Conservation (phyloP, 2,888 invertebrate species). For the Ephialtes manifestator region DNA sequence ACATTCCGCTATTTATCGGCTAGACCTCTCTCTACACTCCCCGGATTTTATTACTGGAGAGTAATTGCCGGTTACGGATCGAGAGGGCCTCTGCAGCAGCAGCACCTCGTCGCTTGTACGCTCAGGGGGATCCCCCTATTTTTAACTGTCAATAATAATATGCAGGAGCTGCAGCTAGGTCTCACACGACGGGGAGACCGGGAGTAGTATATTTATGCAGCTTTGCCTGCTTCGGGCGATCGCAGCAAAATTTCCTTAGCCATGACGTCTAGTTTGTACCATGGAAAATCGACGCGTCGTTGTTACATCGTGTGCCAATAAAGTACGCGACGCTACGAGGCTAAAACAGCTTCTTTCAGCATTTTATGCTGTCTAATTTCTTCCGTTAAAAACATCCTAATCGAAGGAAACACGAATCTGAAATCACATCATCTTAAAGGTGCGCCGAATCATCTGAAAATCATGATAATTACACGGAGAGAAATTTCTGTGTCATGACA, state of each 20-base stretch:
- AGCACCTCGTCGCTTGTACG: constrained; percentile 22
- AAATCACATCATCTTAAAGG: background rate
- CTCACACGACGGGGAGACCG: constrained; percentile 63
- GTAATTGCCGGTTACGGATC: constrained; percentile 74
- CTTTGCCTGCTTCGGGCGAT: constrained; percentile 67
- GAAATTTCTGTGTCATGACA: no score
- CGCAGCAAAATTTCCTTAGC: constrained; percentile 72
- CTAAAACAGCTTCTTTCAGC: no score
- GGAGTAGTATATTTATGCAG: constrained; percentile 73
- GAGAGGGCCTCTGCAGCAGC: constrained; percentile 23
- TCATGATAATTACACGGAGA: no score
- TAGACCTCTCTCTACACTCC: constrained; percentile 69
- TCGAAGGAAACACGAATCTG: background rate
- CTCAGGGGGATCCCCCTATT: constrained; percentile 55
- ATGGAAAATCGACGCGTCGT: constrained; percentile 45
- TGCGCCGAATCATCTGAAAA: no score
- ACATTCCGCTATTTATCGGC: constrained; percentile 77
- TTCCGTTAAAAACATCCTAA: constrained; percentile 66
- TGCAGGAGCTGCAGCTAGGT: constrained; percentile 69
- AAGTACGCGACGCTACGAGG: constrained; percentile 20
- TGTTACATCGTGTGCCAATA: constrained; percentile 25
- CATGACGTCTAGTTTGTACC: constrained; percentile 31
- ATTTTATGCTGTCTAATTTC: no score
- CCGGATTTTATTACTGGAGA: constrained; percentile 75
- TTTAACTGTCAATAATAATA: constrained; percentile 75